Evolutionary conservation across 35 echinoderm and acorn worm genomes (phyloP).

Genomic region (Patiria miniata): DNA sequence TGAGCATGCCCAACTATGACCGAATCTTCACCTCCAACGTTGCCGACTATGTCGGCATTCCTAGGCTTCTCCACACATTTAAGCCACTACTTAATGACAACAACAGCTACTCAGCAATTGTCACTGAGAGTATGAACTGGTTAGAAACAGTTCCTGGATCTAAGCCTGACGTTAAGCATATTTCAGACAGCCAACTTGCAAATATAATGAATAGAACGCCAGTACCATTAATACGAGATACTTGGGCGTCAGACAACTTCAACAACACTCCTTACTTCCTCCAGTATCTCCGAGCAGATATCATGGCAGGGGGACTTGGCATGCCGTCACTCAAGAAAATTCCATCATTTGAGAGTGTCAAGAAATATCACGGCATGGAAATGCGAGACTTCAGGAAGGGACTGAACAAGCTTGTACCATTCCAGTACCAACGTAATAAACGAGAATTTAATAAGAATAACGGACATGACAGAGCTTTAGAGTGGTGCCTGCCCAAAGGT

Average conservation of each 20-base stretch:
- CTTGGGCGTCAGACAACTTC: background rate
- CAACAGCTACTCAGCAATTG: background rate
- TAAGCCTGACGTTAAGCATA: background rate
- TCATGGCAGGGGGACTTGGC: background rate
- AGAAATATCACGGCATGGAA: too few species aligned
- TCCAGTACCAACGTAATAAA: conserved; percentile 1
- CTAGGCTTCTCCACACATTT: conserved; percentile 3
- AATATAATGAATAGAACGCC: background rate
- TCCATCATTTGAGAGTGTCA: conserved; percentile 13
- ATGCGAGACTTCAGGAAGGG: conserved; percentile 46
- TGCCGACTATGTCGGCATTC: too few species aligned
- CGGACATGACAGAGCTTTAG: background rate
- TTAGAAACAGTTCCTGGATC: background rate
- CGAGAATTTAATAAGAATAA: background rate
- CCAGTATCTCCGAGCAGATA: too few species aligned
- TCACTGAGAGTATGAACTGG: conserved; percentile 27
- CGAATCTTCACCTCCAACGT: too few species aligned
- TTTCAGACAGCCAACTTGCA: background rate
- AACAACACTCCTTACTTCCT: too few species aligned
- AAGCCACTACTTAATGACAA: background rate
- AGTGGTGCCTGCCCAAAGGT: too few species aligned
- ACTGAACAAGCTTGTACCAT: conserved; percentile 18
- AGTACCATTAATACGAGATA: background rate
- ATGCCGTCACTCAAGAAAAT: background rate
- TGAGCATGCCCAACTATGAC: too few species aligned